Percentiles rank a stretch among this genome's conserved stretches.
Conservation (phyloP, 2,888 invertebrate species). For the Pristionchus maxplancki region DNA sequence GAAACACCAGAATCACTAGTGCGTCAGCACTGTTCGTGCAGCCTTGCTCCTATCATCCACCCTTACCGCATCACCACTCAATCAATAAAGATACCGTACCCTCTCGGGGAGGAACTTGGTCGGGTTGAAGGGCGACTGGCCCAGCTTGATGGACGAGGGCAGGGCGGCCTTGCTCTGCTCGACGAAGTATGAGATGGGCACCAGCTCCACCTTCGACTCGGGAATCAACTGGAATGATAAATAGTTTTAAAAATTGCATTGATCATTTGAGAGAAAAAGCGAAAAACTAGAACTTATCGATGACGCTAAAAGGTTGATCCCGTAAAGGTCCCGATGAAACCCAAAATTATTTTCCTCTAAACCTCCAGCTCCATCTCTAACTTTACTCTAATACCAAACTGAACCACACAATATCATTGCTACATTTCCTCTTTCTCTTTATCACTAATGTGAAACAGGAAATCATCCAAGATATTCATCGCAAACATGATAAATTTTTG, state of each 20-base stretch:
- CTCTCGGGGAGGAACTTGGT: constrained; percentile 37
- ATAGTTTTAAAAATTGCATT: not conserved
- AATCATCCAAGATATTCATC: too few species aligned
- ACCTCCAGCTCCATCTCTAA: too few species aligned
- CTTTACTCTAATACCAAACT: too few species aligned
- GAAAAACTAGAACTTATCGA: not conserved
- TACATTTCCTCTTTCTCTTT: too few species aligned
- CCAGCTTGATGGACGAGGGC: constrained; percentile 43
- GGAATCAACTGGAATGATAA: constrained; percentile 66
- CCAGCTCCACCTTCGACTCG: constrained; percentile 67
- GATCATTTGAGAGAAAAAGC: not conserved
- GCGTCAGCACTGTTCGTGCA: not conserved
- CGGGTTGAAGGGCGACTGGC: constrained; percentile 42
- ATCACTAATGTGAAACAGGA: too few species aligned
- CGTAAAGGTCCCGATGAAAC: too few species aligned
- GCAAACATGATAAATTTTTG: too few species aligned
- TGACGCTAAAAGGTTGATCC: not conserved
- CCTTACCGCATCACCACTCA: not conserved
- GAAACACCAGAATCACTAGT: too few species aligned
- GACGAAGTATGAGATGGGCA: constrained; percentile 74
- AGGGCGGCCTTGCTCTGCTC: constrained; percentile 71
- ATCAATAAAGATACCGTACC: constrained; percentile 18
- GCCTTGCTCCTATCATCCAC: not conserved
- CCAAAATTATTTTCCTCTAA: too few species aligned
- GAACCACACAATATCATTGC: too few species aligned